Conservation (phyloP, 2,888 invertebrate species). For the Nomada hirtipes region DNA sequence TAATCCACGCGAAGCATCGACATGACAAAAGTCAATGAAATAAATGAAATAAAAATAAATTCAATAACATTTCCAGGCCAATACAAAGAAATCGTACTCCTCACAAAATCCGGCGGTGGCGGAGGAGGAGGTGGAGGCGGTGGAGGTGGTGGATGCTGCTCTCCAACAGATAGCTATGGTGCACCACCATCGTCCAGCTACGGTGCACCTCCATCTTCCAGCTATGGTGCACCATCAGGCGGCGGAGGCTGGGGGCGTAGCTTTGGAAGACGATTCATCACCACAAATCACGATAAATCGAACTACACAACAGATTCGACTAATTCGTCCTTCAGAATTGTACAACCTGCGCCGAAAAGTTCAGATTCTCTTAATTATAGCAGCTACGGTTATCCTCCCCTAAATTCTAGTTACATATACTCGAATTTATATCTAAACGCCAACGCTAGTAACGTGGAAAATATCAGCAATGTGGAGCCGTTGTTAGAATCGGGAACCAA, state of each 20-base stretch:
- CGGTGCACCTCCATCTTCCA: constrained; percentile 75
- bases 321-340: constrained; percentile 30
- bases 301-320: neutral
- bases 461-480: constrained; percentile 1
- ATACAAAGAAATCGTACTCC: constrained; percentile 79
- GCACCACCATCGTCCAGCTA: constrained; percentile 77
- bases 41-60: neutral
- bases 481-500: neutral
- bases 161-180: constrained; percentile 76
- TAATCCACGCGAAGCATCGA: neutral
- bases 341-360: constrained; percentile 5
- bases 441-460: neutral
- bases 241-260: constrained; percentile 85
- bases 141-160: constrained; percentile 85
- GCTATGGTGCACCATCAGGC: constrained; percentile 65
- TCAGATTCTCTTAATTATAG: constrained; percentile 18
- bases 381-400: constrained; percentile 2
- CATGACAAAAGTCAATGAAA: neutral
- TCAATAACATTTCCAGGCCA: constrained; percentile 62
- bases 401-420: constrained; percentile 8
- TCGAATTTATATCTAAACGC: constrained; percentile 11
- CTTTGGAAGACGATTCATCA: constrained; percentile 82
- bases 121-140: constrained; percentile 83
- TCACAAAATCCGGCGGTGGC: constrained; percentile 84
- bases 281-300: constrained; percentile 68